These are phyloP conservation scores for Xestia c-nigrum DNA, from an alignment of 2,888 invertebrate genomes.

Conservation along the genomic window DNA sequence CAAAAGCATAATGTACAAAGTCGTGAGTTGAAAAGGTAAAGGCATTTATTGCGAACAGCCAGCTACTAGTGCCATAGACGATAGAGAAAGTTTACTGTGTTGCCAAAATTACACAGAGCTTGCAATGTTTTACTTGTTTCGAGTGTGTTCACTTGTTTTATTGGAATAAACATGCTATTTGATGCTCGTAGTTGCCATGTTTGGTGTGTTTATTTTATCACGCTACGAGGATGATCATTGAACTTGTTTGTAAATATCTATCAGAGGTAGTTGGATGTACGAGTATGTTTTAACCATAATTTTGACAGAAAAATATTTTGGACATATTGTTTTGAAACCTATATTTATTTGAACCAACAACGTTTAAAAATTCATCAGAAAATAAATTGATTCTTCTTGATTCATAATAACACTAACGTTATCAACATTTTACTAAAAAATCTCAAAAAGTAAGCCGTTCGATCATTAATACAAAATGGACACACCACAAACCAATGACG, in stretches of 20 bases:
- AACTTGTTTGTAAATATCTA: not conserved
- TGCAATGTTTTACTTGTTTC: constrained; percentile 55
- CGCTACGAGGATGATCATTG: not conserved
- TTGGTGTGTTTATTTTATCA: constrained; percentile 19
- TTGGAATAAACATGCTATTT: constrained; percentile 49
- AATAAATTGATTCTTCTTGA: not conserved
- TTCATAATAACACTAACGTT: not conserved
- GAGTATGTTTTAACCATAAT: not conserved
- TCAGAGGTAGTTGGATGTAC: not conserved
- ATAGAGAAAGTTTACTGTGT: constrained; percentile 56
- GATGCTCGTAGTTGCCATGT: constrained; percentile 10
- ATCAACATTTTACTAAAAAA: not conserved
- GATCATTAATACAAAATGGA: not conserved
- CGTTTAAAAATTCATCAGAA: not conserved
- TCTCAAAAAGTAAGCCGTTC: not conserved
- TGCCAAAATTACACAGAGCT: constrained; percentile 55
- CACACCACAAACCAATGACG: no score
- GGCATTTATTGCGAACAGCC: constrained; percentile 49
- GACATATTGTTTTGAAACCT: not conserved
- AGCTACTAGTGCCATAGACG: constrained; percentile 44
- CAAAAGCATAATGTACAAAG: constrained; percentile 32
- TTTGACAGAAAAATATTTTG: not conserved
- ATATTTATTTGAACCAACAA: not conserved
- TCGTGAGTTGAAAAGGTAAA: constrained; percentile 49
- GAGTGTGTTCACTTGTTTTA: constrained; percentile 58